Evolutionary conservation across 2,888 invertebrate species (phyloP).

Genomic region (Pseudococcus longispinus): DNA sequence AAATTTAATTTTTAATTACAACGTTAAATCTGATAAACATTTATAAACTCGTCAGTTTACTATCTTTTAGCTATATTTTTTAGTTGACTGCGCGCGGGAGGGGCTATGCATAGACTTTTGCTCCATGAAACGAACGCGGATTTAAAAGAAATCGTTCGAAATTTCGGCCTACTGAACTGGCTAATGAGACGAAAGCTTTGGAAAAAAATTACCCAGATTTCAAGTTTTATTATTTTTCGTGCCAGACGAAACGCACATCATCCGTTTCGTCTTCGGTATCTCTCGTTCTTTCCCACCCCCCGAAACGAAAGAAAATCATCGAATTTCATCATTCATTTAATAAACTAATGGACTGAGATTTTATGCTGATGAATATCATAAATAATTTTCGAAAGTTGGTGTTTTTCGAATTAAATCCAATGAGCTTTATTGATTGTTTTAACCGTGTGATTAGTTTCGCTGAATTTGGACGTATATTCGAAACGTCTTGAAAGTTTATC

Average conservation of each 20-base stretch:
- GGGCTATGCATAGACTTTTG: background rate
- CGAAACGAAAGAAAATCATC: background rate
- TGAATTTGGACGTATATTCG: background rate
- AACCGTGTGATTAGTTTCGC: background rate
- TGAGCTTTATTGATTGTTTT: background rate
- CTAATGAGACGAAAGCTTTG: background rate
- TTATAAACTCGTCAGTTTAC: slow-evolving; percentile 40
- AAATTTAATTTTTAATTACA: slow-evolving; percentile 47
- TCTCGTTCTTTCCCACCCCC: no score
- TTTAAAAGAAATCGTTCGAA: slow-evolving; percentile 8
- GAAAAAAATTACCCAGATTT: background rate
- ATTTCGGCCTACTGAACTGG: slow-evolving; percentile 1
- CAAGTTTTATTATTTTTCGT: background rate
- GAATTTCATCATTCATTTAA: slow-evolving; percentile 23
- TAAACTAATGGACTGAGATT: slow-evolving; percentile 3
- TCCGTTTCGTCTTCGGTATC: background rate
- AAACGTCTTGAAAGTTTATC: background rate
- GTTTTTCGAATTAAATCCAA: background rate
- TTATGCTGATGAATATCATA: slow-evolving; percentile 11
- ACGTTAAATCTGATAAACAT: slow-evolving; percentile 43
- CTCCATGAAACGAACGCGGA: background rate
- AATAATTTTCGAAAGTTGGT: background rate
- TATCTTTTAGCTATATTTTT: slow-evolving; percentile 39
- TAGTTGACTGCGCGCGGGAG: background rate
- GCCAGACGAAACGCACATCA: background rate